phyloP scores from a whole-genome alignment of 2,888 invertebrate genomes.

The Tanypteryx hageni region DNA sequence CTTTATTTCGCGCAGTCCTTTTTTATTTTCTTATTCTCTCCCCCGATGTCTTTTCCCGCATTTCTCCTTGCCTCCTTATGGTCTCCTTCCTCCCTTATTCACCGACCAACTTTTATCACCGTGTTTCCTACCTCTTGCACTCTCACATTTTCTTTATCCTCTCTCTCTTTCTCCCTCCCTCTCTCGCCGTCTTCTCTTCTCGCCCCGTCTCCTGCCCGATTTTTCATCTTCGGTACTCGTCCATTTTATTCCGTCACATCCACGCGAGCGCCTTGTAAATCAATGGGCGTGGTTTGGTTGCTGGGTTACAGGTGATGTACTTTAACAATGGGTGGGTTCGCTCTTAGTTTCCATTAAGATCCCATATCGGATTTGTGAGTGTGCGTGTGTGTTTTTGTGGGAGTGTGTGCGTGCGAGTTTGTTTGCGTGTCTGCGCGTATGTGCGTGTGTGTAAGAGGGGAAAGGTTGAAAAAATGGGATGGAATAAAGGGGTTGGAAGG shows the following conservation, averaged over 20 bases:
- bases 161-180: neutral
- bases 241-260: constrained; percentile 52
- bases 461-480: neutral
- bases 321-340: constrained; percentile 63
- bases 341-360: constrained; percentile 64
- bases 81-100: neutral
- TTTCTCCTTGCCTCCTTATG: too few species aligned
- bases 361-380: constrained; percentile 54
- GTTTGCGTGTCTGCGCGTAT: neutral
- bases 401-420: neutral
- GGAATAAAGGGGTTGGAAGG: neutral
- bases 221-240: constrained; percentile 44
- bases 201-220: constrained; percentile 18
- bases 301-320: constrained; percentile 63
- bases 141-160: neutral
- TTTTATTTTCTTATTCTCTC: too few species aligned
- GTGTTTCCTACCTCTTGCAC: neutral
- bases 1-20: too few species aligned
- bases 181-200: neutral
- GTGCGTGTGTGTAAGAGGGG: neutral
- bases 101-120: neutral
- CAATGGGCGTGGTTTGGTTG: constrained; percentile 63
- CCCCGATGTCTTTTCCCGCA: too few species aligned
- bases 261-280: constrained; percentile 54
- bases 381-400: constrained; percentile 5